Evolutionary conservation across 2,113 vertebrate species (phyloP).

Genomic region (Daphoenositta chrysoptera): DNA sequence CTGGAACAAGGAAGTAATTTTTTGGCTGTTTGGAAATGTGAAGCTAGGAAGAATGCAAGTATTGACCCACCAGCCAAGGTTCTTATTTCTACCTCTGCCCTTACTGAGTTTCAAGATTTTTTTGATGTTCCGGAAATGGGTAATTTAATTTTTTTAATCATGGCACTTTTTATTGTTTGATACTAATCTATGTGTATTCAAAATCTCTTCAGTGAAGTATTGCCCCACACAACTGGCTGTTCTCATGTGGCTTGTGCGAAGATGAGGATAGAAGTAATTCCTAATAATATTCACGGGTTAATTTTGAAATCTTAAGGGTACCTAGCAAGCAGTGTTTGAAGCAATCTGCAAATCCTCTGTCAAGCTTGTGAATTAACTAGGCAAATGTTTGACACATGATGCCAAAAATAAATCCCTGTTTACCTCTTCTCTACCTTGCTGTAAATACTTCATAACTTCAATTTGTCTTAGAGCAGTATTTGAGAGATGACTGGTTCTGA

Average conservation of each 20-base stretch:
- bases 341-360: neutral
- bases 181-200: neutral
- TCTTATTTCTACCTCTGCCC: neutral
- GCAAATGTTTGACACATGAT: neutral
- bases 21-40: neutral
- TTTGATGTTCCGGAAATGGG: neutral
- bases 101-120: neutral
- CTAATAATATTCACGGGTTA: neutral
- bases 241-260: neutral
- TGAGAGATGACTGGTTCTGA: neutral
- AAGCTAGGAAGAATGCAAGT: neutral
- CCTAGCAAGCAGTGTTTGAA: neutral
- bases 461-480: neutral
- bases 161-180: neutral
- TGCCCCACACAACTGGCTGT: neutral
- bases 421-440: neutral
- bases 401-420: neutral
- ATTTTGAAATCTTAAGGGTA: neutral
- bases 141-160: neutral
- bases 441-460: neutral
- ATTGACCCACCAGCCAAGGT: neutral
- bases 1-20: neutral
- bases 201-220: neutral
- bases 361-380: neutral
- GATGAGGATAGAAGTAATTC: neutral